Evolutionary conservation across 2,888 invertebrate genomes (phyloP).

Genomic region (Erpobdella octoculata): DNA sequence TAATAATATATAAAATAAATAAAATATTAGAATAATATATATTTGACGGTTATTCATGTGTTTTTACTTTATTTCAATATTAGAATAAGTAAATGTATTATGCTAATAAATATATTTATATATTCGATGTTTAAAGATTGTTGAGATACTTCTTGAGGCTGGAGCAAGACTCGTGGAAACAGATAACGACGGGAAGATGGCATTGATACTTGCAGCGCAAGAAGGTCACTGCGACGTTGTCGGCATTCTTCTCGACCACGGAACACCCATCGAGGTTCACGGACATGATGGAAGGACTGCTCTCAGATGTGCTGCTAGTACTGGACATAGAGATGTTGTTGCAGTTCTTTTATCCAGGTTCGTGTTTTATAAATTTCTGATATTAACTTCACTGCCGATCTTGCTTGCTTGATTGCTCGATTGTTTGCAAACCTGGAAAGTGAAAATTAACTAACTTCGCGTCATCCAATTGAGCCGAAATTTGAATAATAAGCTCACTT

Average conservation of each 20-base stretch:
- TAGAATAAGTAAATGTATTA: background rate
- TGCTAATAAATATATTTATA: background rate
- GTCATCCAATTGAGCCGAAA: too few species aligned
- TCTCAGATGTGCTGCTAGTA: slow-evolving; percentile 65
- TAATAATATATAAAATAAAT: too few species aligned
- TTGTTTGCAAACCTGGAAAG: too few species aligned
- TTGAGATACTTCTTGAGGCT: slow-evolving; percentile 48
- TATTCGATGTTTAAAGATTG: slow-evolving; percentile 57
- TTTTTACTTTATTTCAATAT: too few species aligned
- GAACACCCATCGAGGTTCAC: slow-evolving; percentile 59
- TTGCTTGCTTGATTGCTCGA: too few species aligned
- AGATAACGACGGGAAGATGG: slow-evolving; percentile 54
- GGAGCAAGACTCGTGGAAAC: slow-evolving; percentile 53
- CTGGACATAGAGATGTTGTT: slow-evolving; percentile 61
- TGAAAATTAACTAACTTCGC: too few species aligned
- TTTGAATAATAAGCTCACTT: too few species aligned
- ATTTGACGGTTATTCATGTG: too few species aligned
- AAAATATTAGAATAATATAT: too few species aligned
- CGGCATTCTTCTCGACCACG: slow-evolving; percentile 34
- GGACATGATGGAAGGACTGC: slow-evolving; percentile 61
- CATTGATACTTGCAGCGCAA: slow-evolving; percentile 70
- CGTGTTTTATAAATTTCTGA: background rate
- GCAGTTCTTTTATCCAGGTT: slow-evolving; percentile 58
- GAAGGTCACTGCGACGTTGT: slow-evolving; percentile 45
- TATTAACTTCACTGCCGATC: too few species aligned